Evolutionary conservation across 2,888 invertebrate species (phyloP).

Genomic region (Erpobdella octoculata): DNA sequence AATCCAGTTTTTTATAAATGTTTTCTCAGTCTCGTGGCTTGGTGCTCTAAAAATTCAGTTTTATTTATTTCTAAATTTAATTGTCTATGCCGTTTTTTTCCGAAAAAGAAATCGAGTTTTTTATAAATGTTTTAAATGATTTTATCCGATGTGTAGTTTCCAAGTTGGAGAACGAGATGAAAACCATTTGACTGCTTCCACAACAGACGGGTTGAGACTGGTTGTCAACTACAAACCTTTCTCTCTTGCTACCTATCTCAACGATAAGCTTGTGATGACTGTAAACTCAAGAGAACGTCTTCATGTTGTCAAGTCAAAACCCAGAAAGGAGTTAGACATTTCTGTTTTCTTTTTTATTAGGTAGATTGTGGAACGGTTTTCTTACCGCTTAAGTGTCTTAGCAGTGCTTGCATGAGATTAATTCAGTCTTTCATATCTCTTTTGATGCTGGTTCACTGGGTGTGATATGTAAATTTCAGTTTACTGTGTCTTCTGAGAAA

Average conservation of each 20-base stretch:
- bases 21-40: too few relatives aligned
- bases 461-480: too few relatives aligned
- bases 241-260: constrained; percentile 61
- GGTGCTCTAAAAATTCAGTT: too few relatives aligned
- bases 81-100: not conserved
- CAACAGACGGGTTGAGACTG: constrained; percentile 48
- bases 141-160: not conserved
- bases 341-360: not conserved
- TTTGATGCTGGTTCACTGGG: not conserved
- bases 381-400: too few relatives aligned
- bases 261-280: constrained; percentile 64
- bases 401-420: not conserved
- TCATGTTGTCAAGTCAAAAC: not conserved
- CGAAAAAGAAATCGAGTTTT: not conserved
- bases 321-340: not conserved
- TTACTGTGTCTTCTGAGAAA: too few relatives aligned
- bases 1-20: not conserved
- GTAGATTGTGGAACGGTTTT: too few relatives aligned
- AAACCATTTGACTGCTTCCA: not conserved
- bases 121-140: not conserved
- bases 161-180: constrained; percentile 8
- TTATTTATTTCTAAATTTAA: too few relatives aligned
- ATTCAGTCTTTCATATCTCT: not conserved
- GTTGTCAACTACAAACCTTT: constrained; percentile 70
- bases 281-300: constrained; percentile 65